phyloP scores from a whole-genome alignment of 2,888 invertebrate genomes.

The Ormyrus pomaceus region DNA sequence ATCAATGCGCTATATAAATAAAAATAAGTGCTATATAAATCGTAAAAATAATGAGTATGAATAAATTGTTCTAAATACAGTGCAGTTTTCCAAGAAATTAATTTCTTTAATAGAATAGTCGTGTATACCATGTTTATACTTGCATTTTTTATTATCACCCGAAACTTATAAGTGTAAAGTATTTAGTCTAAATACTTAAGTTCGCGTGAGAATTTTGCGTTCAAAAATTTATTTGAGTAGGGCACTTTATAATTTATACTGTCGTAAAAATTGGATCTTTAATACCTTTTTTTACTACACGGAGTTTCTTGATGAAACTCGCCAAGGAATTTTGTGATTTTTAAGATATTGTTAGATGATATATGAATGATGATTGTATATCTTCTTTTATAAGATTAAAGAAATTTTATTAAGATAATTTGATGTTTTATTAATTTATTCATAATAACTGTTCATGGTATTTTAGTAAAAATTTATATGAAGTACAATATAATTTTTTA shows the following conservation, averaged over 20 bases:
- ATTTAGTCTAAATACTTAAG: background rate
- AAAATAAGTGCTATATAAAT: background rate
- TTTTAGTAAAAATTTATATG: too few species aligned
- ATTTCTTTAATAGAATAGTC: background rate
- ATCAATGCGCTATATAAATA: too few species aligned
- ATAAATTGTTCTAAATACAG: background rate
- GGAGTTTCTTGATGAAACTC: conserved; percentile 27
- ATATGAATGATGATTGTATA: conserved; percentile 35
- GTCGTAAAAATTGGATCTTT: conserved; percentile 19
- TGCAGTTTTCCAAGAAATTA: background rate
- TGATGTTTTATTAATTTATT: too few species aligned
- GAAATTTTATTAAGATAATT: conserved; percentile 12
- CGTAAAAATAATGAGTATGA: background rate
- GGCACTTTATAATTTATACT: conserved; percentile 34
- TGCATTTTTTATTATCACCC: conserved; percentile 28
- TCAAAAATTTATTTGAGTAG: background rate
- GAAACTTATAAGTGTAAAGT: conserved; percentile 9
- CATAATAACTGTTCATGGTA: too few species aligned
- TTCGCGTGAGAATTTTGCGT: background rate
- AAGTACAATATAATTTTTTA: too few species aligned
- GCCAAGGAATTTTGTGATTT: conserved; percentile 40
- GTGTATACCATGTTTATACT: background rate
- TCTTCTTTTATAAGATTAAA: conserved; percentile 45
- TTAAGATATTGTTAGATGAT: conserved; percentile 41
- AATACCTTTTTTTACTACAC: conserved; percentile 19